Evolutionary conservation across 2,797 vertebrate species (phyloP), one percentile per base, ranked within the genome.

Genomic region (Borostomias antarcticus): DNA sequence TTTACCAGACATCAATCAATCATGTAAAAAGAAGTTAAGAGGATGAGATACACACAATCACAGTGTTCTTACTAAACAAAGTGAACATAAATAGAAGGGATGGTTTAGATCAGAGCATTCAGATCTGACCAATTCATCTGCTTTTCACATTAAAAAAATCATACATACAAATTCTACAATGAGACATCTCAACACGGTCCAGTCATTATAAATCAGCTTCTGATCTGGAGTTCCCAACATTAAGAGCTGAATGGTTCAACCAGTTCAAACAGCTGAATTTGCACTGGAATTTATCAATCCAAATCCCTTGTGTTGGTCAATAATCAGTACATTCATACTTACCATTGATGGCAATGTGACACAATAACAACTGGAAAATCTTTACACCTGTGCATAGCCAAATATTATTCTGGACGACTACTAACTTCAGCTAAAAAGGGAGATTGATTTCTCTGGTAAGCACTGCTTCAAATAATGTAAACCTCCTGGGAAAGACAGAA

Each of bases 31-130:
- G 80, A 89, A 89, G 86, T 88, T 75, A 89, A 90, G 82, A 68
- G 68, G 83, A 90, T 82, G 73, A 83, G 87, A 89, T 79, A 90
- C 86, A 87, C 77, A 75, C 71, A 86, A 87, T 93, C 91, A 94
- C 92, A 92, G 91, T 93, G 90, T 84, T 89, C 79, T 89, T 90
- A 92, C 89, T 79, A 88, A 93, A 89, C 82, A 85, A 91, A 83
- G 88, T 88, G 82, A 91, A 92, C 81, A 85, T 85, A 90, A 91
- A 90, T 82, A 77, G 74, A 81, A 75, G 76, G 84, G 83, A 79
- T 80, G 81, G 77, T 69, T 73, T 66, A 57, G 70, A 88, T 86
- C 86, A 85, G 82, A 86, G 81, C 83, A 82, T 85, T 85, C 81
- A 72, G 76, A 66, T 81, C 75, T 75, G 82, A 82, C 68, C 69